Evolutionary conservation across 2,113 vertebrate genomes (phyloP).

Genomic region (Telmatochromis brachygnathus): DNA sequence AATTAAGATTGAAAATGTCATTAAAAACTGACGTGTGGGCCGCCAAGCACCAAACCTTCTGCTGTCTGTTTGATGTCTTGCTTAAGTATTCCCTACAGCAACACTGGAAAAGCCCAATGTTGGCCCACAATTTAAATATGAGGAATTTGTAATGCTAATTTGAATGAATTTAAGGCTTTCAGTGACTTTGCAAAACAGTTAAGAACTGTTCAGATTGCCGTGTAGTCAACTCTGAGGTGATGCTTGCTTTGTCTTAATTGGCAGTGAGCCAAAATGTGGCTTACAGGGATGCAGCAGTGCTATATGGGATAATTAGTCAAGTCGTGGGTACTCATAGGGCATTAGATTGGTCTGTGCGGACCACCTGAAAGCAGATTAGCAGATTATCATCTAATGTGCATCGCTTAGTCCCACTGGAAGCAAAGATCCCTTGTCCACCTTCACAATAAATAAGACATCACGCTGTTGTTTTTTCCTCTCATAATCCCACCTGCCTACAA

Average conservation of each 20-base stretch:
- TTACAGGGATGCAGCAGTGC: neutral
- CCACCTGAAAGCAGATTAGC: neutral
- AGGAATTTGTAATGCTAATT: neutral
- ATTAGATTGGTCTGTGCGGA: neutral
- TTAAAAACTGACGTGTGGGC: neutral
- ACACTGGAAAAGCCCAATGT: neutral
- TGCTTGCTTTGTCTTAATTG: neutral
- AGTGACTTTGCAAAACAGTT: neutral
- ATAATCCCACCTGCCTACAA: neutral
- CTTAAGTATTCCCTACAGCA: neutral
- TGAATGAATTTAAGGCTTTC: neutral
- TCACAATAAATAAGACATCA: neutral
- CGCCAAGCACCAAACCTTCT: neutral
- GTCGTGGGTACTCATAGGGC: neutral
- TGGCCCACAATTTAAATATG: neutral
- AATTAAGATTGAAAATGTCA: neutral
- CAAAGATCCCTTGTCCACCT: neutral
- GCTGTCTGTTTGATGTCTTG: neutral
- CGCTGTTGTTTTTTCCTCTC: neutral
- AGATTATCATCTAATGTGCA: neutral
- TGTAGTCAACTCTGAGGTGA: neutral
- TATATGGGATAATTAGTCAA: neutral
- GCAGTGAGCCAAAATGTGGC: neutral
- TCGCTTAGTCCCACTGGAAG: neutral
- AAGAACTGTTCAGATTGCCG: neutral